Conservation (phyloP, 1,140 invertebrate species). For the Caenorhabditis tropicalis region DNA sequence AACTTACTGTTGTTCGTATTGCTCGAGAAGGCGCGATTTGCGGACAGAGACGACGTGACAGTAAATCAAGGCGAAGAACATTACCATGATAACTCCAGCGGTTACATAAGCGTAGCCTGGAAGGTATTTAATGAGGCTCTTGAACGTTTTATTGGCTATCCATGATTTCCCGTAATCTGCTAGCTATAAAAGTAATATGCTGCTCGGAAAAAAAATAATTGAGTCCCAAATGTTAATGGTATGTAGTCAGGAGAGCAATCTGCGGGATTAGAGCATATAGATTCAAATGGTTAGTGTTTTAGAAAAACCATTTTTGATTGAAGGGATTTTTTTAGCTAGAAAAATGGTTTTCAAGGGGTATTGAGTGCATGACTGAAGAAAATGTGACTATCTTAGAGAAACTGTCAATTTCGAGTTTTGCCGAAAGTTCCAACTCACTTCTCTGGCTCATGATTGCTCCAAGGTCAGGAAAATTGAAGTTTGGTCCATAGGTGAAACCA, state of each 20-base stretch:
- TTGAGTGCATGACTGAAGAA: too few relatives aligned
- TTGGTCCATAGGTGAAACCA: too few relatives aligned
- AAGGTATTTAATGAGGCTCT: background rate
- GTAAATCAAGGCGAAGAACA: background rate
- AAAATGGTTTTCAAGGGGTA: too few relatives aligned
- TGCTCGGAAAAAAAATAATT: background rate
- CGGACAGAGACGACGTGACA: background rate
- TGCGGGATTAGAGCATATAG: background rate
- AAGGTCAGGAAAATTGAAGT: background rate
- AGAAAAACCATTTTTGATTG: too few relatives aligned
- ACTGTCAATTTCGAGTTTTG: too few relatives aligned
- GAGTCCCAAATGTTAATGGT: too few relatives aligned
- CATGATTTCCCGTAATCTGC: too few relatives aligned
- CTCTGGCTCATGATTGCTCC: background rate
- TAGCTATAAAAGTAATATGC: too few relatives aligned
- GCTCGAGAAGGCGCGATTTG: background rate
- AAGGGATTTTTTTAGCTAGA: too few relatives aligned
- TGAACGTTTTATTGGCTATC: background rate
- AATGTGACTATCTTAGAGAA: background rate
- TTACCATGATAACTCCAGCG: background rate
- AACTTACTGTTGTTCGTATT: slow-evolving; percentile 12
- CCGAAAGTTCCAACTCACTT: background rate
- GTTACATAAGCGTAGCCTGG: background rate
- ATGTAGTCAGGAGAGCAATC: too few relatives aligned
- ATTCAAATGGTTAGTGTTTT: too few relatives aligned